Evolutionary conservation across 1,140 invertebrate species (phyloP), one percentile per base, ranked within the genome.

Genomic region (Monochamus saltuarius): DNA sequence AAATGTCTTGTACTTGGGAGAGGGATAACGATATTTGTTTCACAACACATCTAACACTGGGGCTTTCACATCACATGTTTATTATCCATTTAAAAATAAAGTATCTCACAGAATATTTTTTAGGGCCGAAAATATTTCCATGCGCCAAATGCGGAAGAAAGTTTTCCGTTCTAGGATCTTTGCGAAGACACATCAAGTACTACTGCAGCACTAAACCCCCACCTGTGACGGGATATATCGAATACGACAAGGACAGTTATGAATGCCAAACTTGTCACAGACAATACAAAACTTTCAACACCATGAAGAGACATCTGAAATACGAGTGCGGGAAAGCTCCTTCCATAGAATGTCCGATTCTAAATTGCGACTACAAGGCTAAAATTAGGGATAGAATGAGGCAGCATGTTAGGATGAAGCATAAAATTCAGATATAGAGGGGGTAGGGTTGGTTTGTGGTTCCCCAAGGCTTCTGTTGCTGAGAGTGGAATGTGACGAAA

Each of bases 111-210:
- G 22, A 29, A 29, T 29, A 29, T 29, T 29, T 29, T 29, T 29
- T 29, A 29, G 36, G 75, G 45, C 65, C 69, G 7, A 11, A 53
- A 29, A 29, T 61, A 4, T 75, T 64, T 75, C 73, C 75, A 64
- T 85, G 84, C 66, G 74, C 78, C n/a, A 79, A 78, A 29, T 84
- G 83, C 66, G 74, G 73, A 53, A 81, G 82, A 56, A 75, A 73
- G 29, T 84, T 83, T 72, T 80, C 78, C 73, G 64, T 79, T 11
- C 62, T 73, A 7, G 79, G 78, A 22, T 82, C 80, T 22, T 54
- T 83, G 42, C 81, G 74, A 59, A 78, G 82, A 4, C 82, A 84
- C 62, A 63, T 83, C 53, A 77, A 79, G 37, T 78, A 77, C 62
- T 77, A 79, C 68, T 80, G 79, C 67, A 82, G 83, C 36, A 76